Evolutionary conservation across 2,888 invertebrate species (phyloP), one percentile per base, ranked within the genome.

Genomic region (Mystacides longicornis): DNA sequence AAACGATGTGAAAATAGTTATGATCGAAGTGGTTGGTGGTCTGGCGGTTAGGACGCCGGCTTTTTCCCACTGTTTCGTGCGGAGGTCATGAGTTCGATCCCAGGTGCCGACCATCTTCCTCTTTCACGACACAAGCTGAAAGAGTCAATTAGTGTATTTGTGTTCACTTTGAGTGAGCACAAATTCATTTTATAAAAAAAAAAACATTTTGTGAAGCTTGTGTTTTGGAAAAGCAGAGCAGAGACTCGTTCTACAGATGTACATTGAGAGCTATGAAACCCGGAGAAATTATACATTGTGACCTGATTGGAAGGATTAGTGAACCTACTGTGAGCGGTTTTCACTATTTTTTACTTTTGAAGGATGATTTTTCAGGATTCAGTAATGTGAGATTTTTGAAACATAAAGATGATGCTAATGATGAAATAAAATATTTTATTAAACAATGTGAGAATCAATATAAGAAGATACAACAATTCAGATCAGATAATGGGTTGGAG

Each of bases 311-410:
- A 1, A 52, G 51, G 1, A 57, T 57, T 49, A 51, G 48, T 37
- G 48, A 18, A 14, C 18, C 18, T 18, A 27, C 61, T 2, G 23
- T 64, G 1, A 63, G 63, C 22, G 63, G 64, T 4, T 58, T 63
- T 4, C 62, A 54, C 55, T 65, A 63, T 31, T 64, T 62, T 51
- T 9, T 64, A 2, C 7, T 65, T 11, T 18, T 64, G 1, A 64
- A 64, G 27, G 64, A 66, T 58, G 64, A 65, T 18, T 47, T 16
- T 20, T 21, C 47, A 19, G 22, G 22, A 19, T 47, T 16, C 47
- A 16, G 27, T 31, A 33, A 47, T 31, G 58, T 58, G 9, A 54
- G 54, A 47, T 56, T 60, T 20, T 19, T 60, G 7, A 53, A 54
- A 22, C 20, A 18, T n/a, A 60, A 58, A 23, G n/a, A 18, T 23